These are phyloP conservation scores for Hipposideros larvatus DNA, from an alignment of 2,797 vertebrate genomes.

Conservation along the genomic window DNA sequence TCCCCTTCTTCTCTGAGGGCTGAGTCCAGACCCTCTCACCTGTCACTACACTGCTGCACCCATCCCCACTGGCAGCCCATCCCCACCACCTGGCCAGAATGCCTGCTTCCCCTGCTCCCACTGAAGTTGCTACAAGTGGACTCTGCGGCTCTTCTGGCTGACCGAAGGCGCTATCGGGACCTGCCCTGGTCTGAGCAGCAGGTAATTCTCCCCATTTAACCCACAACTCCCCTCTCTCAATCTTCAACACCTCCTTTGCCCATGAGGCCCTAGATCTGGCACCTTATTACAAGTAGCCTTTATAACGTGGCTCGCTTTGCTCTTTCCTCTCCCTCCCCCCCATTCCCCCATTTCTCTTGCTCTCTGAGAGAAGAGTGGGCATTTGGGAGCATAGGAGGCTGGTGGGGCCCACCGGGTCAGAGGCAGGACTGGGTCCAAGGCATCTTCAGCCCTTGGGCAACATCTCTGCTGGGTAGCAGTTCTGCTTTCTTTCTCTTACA, in stretches of 20 bases:
- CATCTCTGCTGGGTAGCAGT: background rate
- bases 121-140: slow-evolving; percentile 90
- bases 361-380: slow-evolving; percentile 8
- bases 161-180: slow-evolving; percentile 86
- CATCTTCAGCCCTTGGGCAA: background rate
- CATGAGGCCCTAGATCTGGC: background rate
- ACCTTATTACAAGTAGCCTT: background rate
- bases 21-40: slow-evolving; percentile 1
- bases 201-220: slow-evolving; percentile 84
- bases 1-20: slow-evolving; percentile 49
- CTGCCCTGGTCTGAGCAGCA: slow-evolving; percentile 93
- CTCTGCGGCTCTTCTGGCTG: slow-evolving; percentile 85
- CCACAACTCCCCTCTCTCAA: background rate
- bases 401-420: background rate
- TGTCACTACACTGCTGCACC: slow-evolving; percentile 56
- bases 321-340: background rate
- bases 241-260: background rate
- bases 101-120: slow-evolving; percentile 91
- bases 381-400: slow-evolving; percentile 59
- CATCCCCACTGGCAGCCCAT: slow-evolving; percentile 78
- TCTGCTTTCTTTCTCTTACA: slow-evolving; percentile 62
- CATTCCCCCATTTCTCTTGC: background rate
- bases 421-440: background rate
- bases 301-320: background rate
- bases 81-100: slow-evolving; percentile 87